Percentiles rank a stretch among this genome's conserved stretches.
These are phyloP conservation scores for Dryobota labecula DNA, from an alignment of 2,888 invertebrate genomes.

Conservation along the genomic window DNA sequence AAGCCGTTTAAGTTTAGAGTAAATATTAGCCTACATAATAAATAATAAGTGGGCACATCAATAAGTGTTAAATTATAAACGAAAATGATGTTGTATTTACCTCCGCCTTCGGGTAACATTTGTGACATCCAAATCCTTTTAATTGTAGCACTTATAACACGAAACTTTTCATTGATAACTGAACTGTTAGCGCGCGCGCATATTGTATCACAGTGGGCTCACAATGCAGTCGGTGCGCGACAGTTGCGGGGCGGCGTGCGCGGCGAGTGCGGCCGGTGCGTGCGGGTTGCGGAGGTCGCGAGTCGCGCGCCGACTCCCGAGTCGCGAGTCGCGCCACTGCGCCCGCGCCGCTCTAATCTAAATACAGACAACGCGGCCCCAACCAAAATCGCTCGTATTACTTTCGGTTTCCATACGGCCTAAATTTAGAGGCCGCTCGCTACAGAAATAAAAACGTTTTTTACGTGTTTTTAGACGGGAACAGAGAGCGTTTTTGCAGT, in stretches of 20 bases:
- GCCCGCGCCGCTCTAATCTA: constrained; percentile 85
- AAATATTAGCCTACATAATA: not conserved
- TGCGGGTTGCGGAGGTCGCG: constrained; percentile 55
- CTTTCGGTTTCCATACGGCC: constrained; percentile 89
- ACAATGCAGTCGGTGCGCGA: constrained; percentile 48
- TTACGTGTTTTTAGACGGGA: constrained; percentile 89
- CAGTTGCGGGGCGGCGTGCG: constrained; percentile 45
- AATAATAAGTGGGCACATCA: not conserved
- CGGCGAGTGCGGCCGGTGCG: constrained; percentile 37
- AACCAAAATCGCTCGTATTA: constrained; percentile 89
- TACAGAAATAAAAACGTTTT: constrained; percentile 89
- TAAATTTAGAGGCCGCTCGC: constrained; percentile 89
- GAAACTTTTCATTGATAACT: constrained; percentile 72
- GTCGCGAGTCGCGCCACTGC: constrained; percentile 67
- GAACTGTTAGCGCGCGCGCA: constrained; percentile 58
- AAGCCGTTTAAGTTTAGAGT: not conserved
- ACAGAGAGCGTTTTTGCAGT: constrained; percentile 84
- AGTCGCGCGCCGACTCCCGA: constrained; percentile 58
- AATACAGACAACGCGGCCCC: constrained; percentile 88
- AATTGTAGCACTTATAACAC: constrained; percentile 69
- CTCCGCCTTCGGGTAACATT: constrained; percentile 88
- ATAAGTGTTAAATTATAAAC: not conserved
- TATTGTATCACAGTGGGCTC: constrained; percentile 48
- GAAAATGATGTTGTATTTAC: constrained; percentile 76
- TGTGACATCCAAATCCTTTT: constrained; percentile 86